phyloP scores from a whole-genome alignment of 2,888 invertebrate species.

The Eupithecia subumbrata region DNA sequence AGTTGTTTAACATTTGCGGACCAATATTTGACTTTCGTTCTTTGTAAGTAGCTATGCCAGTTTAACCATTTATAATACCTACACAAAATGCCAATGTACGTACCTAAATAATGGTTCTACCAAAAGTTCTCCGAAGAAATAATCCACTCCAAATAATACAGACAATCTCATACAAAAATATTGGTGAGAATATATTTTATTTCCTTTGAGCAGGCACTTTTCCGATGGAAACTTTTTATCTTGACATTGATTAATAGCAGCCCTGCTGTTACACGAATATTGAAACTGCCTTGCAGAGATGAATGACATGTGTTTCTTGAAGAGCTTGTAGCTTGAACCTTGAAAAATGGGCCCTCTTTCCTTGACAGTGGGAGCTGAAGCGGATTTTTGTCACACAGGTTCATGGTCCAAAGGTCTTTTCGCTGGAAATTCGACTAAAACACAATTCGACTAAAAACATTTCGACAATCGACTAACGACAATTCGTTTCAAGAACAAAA shows the following conservation, averaged over 20 bases:
- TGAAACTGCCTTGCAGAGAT: constrained; percentile 19
- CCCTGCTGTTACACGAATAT: constrained; percentile 32
- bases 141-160: background rate
- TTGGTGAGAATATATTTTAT: constrained; percentile 29
- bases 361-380: background rate
- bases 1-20: background rate
- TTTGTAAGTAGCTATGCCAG: background rate
- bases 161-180: constrained; percentile 12
- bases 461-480: too few species aligned
- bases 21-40: background rate
- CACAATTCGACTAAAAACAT: too few species aligned
- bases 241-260: constrained; percentile 38
- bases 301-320: constrained; percentile 5
- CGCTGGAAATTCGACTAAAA: too few species aligned
- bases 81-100: background rate
- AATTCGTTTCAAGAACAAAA: too few species aligned
- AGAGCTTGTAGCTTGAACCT: background rate
- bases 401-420: background rate
- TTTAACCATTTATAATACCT: background rate
- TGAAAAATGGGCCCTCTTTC: background rate
- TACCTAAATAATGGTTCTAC: background rate
- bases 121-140: background rate
- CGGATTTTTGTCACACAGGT: background rate
- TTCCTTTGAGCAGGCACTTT: constrained; percentile 34
- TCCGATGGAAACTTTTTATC: constrained; percentile 29